Conservation (phyloP, 2,113 vertebrate genomes). For the Sinocyclocheilus maitianheensis region DNA sequence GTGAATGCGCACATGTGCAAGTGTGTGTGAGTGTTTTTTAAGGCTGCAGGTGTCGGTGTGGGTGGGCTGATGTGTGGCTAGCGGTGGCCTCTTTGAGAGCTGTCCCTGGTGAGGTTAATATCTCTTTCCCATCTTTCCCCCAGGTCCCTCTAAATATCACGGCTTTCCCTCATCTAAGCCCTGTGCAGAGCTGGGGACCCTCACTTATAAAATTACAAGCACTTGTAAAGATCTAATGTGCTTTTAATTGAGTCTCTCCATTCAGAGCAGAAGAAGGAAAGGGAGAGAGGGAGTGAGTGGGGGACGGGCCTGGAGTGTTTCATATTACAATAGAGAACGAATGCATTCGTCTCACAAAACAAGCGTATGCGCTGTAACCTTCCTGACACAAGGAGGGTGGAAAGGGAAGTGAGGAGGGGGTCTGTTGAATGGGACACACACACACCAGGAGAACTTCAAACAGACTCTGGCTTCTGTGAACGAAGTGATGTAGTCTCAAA, state of each 20-base stretch:
- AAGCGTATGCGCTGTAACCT: slow-evolving; percentile 66
- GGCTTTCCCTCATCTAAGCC: slow-evolving; percentile 66
- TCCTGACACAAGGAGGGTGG: slow-evolving; percentile 66
- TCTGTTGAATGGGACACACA: slow-evolving; percentile 53
- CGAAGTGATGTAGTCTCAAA: slow-evolving; percentile 52
- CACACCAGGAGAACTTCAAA: slow-evolving; percentile 52
- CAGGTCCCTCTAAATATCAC: slow-evolving; percentile 74
- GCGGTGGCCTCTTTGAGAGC: slow-evolving; percentile 70
- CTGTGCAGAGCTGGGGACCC: slow-evolving; percentile 52
- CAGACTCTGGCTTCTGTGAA: slow-evolving; percentile 29
- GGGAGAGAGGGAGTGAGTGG: slow-evolving; percentile 26
- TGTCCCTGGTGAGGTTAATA: slow-evolving; percentile 74
- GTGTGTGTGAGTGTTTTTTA: slow-evolving; percentile 57
- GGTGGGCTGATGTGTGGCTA: slow-evolving; percentile 73
- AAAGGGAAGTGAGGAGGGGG: slow-evolving; percentile 54
- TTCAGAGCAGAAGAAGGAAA: slow-evolving; percentile 63
- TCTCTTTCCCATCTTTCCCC: slow-evolving; percentile 80
- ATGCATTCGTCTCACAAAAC: slow-evolving; percentile 62
- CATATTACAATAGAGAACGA: slow-evolving; percentile 73
- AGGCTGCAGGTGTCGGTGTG: slow-evolving; percentile 64
- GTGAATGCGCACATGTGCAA: slow-evolving; percentile 34
- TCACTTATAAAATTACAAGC: slow-evolving; percentile 81
- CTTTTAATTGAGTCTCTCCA: slow-evolving; percentile 77
- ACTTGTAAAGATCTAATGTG: slow-evolving; percentile 83
- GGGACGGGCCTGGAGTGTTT: slow-evolving; percentile 69